Evolutionary conservation across 2,797 vertebrate genomes (phyloP).

Genomic region (Oreochromis mossambicus): DNA sequence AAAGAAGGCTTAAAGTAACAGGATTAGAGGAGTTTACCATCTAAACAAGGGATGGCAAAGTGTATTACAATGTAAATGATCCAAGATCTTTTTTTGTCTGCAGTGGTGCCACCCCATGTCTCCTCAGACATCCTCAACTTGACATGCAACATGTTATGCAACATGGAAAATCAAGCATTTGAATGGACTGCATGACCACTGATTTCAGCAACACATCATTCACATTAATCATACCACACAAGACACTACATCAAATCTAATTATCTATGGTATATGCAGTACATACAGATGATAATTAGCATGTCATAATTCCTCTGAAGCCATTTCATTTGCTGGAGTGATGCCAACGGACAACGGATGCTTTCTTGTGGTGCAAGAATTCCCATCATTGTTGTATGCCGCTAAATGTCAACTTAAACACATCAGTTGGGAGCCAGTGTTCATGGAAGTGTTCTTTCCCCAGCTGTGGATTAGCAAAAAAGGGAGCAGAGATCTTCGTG

Average conservation of each 20-base stretch:
- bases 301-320: not conserved
- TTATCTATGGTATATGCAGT: not conserved
- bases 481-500: constrained; percentile 32
- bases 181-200: not conserved
- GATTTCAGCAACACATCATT: constrained; percentile 9
- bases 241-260: constrained; percentile 23
- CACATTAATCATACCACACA: constrained; percentile 4
- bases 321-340: not conserved
- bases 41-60: constrained; percentile 54
- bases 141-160: constrained; percentile 18
- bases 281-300: not conserved
- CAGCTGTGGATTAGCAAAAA: constrained; percentile 52
- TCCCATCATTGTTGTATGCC: constrained; percentile 27
- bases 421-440: constrained; percentile 17
- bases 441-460: constrained; percentile 47
- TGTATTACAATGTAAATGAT: constrained; percentile 60
- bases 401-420: constrained; percentile 39
- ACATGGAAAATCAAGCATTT: not conserved
- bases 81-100: constrained; percentile 38
- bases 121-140: constrained; percentile 25
- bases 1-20: constrained; percentile 65
- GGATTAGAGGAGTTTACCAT: constrained; percentile 59
- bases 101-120: not conserved
- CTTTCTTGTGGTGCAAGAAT: constrained; percentile 14
- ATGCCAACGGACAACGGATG: not conserved